phyloP scores from a whole-genome alignment of 2,113 vertebrate species.

The Thinocorus orbignyianus region DNA sequence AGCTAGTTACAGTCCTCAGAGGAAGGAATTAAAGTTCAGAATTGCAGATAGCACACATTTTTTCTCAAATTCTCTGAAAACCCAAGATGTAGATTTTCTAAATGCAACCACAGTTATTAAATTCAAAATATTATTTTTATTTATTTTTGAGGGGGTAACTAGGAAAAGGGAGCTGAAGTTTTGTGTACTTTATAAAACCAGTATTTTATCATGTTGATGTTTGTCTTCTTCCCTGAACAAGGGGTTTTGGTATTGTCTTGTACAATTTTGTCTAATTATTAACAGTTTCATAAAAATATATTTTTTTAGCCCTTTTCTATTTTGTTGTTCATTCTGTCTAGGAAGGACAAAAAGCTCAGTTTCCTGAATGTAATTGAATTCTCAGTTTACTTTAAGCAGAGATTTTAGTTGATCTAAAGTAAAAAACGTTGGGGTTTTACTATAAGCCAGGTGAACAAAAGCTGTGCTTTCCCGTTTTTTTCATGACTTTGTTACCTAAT shows the following conservation, averaged over 20 bases:
- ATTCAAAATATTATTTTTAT: neutral
- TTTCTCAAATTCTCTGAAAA: neutral
- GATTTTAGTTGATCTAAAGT: neutral
- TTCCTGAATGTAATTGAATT: constrained; percentile 8
- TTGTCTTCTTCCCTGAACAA: neutral
- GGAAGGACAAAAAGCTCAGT: neutral
- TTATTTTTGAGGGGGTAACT: neutral
- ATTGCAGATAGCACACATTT: neutral
- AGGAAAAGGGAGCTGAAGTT: neutral
- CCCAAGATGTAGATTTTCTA: neutral
- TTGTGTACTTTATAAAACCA: neutral
- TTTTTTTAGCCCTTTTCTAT: neutral
- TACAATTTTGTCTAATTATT: constrained; percentile 21
- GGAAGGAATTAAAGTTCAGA: neutral
- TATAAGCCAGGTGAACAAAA: constrained; percentile 6
- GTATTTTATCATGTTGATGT: neutral
- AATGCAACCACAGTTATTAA: neutral
- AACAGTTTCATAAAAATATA: neutral
- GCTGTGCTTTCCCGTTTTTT: neutral
- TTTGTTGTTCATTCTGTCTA: neutral
- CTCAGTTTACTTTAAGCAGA: neutral
- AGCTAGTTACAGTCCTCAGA: neutral
- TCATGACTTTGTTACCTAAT: neutral
- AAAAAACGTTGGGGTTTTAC: neutral
- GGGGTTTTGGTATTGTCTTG: neutral